Conservation (phyloP, 1,140 invertebrate genomes). For the Orchesella cincta region DNA sequence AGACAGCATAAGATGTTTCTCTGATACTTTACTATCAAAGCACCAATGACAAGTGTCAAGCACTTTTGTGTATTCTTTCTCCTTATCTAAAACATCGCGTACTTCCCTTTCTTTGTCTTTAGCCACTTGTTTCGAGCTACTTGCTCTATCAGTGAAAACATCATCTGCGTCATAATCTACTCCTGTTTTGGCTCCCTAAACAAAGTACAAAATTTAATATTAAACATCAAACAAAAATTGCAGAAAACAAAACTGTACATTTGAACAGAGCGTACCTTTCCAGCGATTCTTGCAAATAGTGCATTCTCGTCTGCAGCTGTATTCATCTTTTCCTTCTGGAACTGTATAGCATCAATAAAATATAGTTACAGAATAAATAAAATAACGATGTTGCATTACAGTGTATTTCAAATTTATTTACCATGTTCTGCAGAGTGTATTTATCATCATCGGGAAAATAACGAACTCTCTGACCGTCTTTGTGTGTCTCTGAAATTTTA, state of each 20-base stretch:
- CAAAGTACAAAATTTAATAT: constrained; percentile 49
- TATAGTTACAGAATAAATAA: background rate
- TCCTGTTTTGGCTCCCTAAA: constrained; percentile 64
- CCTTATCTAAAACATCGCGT: constrained; percentile 71
- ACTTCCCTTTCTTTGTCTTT: constrained; percentile 68
- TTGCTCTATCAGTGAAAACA: constrained; percentile 76
- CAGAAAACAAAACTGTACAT: constrained; percentile 37
- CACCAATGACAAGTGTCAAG: constrained; percentile 81
- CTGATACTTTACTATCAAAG: constrained; percentile 74
- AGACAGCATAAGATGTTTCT: constrained; percentile 84
- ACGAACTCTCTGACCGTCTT: constrained; percentile 69
- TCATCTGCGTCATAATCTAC: constrained; percentile 80
- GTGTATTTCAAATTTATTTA: constrained; percentile 56
- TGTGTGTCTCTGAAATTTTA: constrained; percentile 69
- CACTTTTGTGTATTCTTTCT: constrained; percentile 67
- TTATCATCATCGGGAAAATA: constrained; percentile 92
- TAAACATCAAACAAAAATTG: constrained; percentile 24
- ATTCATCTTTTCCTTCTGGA: constrained; percentile 83
- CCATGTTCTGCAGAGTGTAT: constrained; percentile 82
- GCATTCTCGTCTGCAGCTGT: constrained; percentile 78
- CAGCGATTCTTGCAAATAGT: constrained; percentile 74
- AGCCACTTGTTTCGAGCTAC: constrained; percentile 63
- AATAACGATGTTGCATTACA: background rate
- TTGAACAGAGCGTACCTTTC: constrained; percentile 60
- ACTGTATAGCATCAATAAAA: constrained; percentile 63